phyloP scores from a whole-genome alignment of 2,888 invertebrate species.

The Caenorhabditis drosophilae region DNA sequence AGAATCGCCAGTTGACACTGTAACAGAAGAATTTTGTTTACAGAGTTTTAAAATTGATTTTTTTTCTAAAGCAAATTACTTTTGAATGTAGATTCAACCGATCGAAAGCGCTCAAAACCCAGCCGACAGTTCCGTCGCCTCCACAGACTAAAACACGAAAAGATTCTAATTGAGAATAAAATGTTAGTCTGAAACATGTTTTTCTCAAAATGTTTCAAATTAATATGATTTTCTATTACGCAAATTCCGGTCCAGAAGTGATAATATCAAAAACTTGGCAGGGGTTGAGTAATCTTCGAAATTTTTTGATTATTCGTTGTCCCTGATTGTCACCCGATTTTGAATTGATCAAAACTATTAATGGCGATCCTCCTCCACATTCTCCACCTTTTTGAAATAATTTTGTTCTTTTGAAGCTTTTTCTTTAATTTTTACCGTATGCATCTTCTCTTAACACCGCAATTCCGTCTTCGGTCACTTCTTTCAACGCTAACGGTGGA shows the following conservation, averaged over 20 bases:
- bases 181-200: constrained; percentile 75
- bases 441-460: constrained; percentile 41
- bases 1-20: constrained; percentile 93
- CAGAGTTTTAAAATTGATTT: not conserved
- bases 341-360: constrained; percentile 95
- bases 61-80: constrained; percentile 24
- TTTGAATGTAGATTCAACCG: constrained; percentile 81
- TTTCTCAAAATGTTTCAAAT: constrained; percentile 1
- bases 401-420: too few species aligned
- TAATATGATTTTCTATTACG: constrained; percentile 70
- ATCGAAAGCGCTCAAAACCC: constrained; percentile 95
- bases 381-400: constrained; percentile 2
- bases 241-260: constrained; percentile 81
- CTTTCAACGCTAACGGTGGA: constrained; percentile 83
- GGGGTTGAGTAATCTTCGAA: constrained; percentile 89
- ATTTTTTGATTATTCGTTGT: constrained; percentile 89
- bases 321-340: constrained; percentile 98
- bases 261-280: constrained; percentile 97
- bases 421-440: constrained; percentile 26
- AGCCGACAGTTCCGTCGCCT: constrained; percentile 95
- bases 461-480: constrained; percentile 30
- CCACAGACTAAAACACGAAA: constrained; percentile 94
- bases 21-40: constrained; percentile 16
- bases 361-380: constrained; percentile 71
- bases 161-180: constrained; percentile 93